Percentiles rank a stretch among this genome's conserved stretches.
Conservation (phyloP, 2,113 vertebrate genomes). For the Platysternon megacephalum region DNA sequence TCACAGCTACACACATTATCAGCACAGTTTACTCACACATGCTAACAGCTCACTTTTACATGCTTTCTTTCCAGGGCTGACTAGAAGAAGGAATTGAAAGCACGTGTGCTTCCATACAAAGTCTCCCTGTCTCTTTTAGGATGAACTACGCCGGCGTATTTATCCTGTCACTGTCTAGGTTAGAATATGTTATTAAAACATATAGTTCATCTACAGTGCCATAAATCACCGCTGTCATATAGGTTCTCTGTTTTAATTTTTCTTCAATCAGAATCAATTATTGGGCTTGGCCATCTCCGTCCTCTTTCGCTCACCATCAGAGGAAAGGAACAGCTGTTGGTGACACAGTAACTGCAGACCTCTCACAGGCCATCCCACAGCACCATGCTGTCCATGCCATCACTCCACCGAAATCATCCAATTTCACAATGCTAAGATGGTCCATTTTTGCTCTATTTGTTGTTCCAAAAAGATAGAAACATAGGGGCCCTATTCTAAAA, state of each 20-base stretch:
- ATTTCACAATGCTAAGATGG: not conserved
- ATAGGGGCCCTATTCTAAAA: not conserved
- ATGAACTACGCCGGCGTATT: not conserved
- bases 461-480: not conserved
- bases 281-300: not conserved
- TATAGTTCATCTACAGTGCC: not conserved
- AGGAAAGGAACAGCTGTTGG: not conserved
- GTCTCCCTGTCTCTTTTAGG: not conserved
- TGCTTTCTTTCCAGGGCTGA: not conserved
- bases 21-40: not conserved
- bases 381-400: not conserved
- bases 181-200: slow-evolving; percentile 31
- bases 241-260: slow-evolving; percentile 33
- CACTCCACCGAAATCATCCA: not conserved
- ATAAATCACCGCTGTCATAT: slow-evolving; percentile 4
- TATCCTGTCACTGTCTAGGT: not conserved
- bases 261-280: slow-evolving; percentile 46
- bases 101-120: not conserved
- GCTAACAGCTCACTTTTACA: not conserved
- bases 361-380: not conserved
- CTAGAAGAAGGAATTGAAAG: slow-evolving; percentile 4
- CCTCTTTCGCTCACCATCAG: not conserved
- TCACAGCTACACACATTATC: not conserved
- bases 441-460: not conserved
- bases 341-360: not conserved